These are phyloP conservation scores for Taenioides sp. DNA, from an alignment of 2,797 vertebrate species.

Conservation along the genomic window DNA sequence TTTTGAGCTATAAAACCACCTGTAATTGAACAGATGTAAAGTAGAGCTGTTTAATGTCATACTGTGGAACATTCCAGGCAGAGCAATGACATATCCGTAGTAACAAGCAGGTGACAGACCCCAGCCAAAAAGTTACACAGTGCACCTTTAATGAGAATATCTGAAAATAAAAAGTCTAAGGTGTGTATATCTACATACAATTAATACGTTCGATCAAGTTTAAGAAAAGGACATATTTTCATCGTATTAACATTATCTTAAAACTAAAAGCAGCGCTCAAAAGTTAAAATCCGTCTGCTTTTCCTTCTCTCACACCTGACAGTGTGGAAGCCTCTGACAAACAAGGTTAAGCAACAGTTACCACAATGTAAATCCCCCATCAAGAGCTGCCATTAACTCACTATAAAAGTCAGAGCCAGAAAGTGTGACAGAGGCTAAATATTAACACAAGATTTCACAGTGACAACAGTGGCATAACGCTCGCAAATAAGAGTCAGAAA, in stretches of 20 bases:
- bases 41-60: too few species aligned
- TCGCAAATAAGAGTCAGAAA: background rate
- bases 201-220: too few species aligned
- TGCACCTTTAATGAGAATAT: too few species aligned
- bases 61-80: too few species aligned
- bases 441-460: background rate
- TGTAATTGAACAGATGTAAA: too few species aligned
- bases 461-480: background rate
- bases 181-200: too few species aligned
- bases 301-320: conserved; percentile 4
- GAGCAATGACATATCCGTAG: too few species aligned
- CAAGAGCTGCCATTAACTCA: conserved; percentile 4
- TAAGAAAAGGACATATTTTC: too few species aligned
- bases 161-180: too few species aligned
- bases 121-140: too few species aligned
- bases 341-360: conserved; percentile 9
- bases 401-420: background rate
- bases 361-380: background rate
- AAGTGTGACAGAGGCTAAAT: background rate
- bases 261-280: background rate
- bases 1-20: too few species aligned
- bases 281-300: background rate
- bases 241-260: background rate
- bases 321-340: conserved; percentile 9
- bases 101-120: too few species aligned